Percentiles rank a stretch among this genome's conserved stretches.
Evolutionary conservation across 2,797 vertebrate species (phyloP).

Genomic region (Carapus acus): DNA sequence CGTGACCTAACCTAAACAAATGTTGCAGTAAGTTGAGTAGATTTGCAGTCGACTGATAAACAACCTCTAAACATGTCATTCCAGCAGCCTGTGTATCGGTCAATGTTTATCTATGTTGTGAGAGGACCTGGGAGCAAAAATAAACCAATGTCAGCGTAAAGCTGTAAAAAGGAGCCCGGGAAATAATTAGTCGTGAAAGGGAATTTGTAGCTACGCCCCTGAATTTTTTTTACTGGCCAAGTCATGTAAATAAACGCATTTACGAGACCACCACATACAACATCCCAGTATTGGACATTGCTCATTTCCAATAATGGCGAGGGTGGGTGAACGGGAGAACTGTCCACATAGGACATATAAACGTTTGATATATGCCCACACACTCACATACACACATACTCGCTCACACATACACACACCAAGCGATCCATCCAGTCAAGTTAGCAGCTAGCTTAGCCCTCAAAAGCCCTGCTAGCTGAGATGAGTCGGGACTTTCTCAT

Average conservation of each 20-base stretch:
- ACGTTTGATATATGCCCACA: too few species aligned
- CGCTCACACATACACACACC: too few species aligned
- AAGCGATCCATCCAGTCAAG: constrained; percentile 24
- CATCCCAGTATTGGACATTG: background rate
- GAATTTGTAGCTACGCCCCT: constrained; percentile 8
- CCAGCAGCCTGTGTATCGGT: too few species aligned
- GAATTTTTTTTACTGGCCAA: background rate
- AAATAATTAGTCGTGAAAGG: background rate
- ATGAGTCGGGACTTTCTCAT: constrained; percentile 66
- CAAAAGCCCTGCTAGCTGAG: constrained; percentile 47
- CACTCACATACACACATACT: too few species aligned
- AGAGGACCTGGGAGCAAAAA: too few species aligned
- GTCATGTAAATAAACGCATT: background rate
- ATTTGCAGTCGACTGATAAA: too few species aligned
- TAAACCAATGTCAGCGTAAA: background rate
- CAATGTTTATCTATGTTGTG: too few species aligned
- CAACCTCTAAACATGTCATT: too few species aligned
- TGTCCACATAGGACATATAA: too few species aligned
- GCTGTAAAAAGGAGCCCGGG: background rate
- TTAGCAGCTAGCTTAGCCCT: constrained; percentile 61
- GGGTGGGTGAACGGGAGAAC: background rate
- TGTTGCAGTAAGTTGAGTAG: too few species aligned
- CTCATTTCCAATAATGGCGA: background rate
- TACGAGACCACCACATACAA: background rate
- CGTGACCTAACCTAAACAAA: too few species aligned